Percentiles rank a stretch among this genome's conserved stretches.
Evolutionary conservation across 2,113 vertebrate genomes (phyloP).

Genomic region (Hepsetus odoe): DNA sequence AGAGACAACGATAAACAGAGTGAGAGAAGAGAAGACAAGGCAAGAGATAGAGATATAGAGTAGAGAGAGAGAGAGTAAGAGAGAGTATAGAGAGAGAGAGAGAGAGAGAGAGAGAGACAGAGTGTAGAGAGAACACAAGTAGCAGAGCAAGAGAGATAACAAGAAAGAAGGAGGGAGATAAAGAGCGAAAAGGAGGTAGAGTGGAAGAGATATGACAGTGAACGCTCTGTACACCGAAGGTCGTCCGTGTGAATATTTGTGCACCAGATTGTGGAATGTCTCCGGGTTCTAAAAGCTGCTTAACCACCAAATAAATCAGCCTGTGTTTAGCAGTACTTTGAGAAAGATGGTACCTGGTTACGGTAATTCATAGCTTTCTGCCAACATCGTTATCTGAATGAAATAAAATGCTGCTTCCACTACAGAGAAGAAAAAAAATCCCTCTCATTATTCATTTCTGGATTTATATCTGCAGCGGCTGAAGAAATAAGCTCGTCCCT

Average conservation of each 20-base stretch:
- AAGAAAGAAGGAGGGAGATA: no score
- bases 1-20: neutral
- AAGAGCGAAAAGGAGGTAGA: neutral
- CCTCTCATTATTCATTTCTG: constrained; percentile 20
- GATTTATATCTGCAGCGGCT: constrained; percentile 1
- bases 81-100: neutral
- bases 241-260: neutral
- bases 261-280: neutral
- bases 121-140: no score
- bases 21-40: neutral
- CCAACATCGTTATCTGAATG: constrained; percentile 22
- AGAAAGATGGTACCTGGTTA: neutral
- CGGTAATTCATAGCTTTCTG: constrained; percentile 4
- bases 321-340: neutral
- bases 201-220: no score
- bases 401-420: constrained; percentile 19
- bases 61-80: no score
- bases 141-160: no score
- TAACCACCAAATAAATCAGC: constrained; percentile 29
- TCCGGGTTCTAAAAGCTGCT: neutral
- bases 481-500: constrained; percentile 7
- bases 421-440: constrained; percentile 8
- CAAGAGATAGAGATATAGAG: no score
- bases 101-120: neutral
- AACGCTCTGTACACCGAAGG: neutral